Evolutionary conservation across 2,113 vertebrate genomes (phyloP).

Genomic region (Aptenodytes forsteri): DNA sequence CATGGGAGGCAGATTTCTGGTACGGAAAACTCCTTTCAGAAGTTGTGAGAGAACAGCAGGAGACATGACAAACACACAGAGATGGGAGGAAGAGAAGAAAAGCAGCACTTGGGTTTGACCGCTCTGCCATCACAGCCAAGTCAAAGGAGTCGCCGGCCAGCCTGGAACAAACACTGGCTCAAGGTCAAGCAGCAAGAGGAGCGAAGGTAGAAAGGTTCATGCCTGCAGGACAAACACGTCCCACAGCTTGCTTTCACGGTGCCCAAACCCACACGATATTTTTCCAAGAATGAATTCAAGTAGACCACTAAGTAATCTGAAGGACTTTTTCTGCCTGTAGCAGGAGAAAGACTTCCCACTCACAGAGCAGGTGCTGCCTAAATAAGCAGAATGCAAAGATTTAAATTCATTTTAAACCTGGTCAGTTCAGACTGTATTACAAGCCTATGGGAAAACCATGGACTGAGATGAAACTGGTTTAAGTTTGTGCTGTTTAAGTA

Average conservation of each 20-base stretch:
- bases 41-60: not conserved
- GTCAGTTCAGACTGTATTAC: not conserved
- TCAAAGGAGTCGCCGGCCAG: not conserved
- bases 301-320: not conserved
- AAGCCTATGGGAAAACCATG: not conserved
- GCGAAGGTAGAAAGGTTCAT: not conserved
- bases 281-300: not conserved
- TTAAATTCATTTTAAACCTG: not conserved
- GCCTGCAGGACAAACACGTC: fast-evolving
- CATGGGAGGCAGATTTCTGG: not conserved
- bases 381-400: not conserved
- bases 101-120: not conserved
- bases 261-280: not conserved
- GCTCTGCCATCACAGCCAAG: not conserved
- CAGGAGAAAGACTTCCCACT: not conserved
- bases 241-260: not conserved
- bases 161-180: not conserved
- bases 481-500: not conserved
- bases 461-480: not conserved
- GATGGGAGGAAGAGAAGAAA: not conserved
- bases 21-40: not conserved
- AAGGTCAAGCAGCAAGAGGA: not conserved
- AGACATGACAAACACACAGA: not conserved
- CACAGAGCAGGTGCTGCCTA: not conserved
- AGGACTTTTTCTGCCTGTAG: not conserved